phyloP scores from a whole-genome alignment of 92 coral and sea anemone species.

The Plumapathes pennacea region DNA sequence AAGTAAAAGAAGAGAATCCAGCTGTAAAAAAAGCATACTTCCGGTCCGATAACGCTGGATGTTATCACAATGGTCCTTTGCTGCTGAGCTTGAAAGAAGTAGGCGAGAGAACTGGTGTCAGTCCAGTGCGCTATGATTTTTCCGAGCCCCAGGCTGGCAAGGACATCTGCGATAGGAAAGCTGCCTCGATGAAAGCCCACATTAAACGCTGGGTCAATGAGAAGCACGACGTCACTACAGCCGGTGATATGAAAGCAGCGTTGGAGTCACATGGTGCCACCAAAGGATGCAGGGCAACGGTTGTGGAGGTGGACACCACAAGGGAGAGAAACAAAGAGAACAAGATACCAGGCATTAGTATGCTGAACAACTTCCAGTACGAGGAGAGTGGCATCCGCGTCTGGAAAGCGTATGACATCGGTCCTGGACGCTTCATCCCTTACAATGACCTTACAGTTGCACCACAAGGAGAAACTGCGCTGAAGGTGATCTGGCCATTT shows the following conservation, averaged over 20 bases:
- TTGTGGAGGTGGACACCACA: constrained; percentile 22
- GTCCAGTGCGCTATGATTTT: constrained; percentile 32
- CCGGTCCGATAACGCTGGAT: constrained; percentile 48
- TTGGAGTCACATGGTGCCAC: constrained; percentile 43
- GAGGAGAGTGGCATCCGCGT: constrained; percentile 36
- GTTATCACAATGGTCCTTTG: constrained; percentile 47
- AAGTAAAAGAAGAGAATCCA: constrained; percentile 42
- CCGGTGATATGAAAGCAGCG: constrained; percentile 52
- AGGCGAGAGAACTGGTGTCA: constrained; percentile 31
- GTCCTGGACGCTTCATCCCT: constrained; percentile 38
- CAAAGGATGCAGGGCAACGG: constrained; percentile 41
- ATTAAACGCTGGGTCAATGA: constrained; percentile 43
- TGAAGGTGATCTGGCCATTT: too few species aligned
- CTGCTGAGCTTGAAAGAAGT: constrained; percentile 27
- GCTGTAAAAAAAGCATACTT: constrained; percentile 25
- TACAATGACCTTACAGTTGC: constrained; percentile 8
- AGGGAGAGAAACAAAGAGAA: constrained; percentile 21
- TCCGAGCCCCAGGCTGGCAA: constrained; percentile 57
- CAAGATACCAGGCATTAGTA: constrained; percentile 37
- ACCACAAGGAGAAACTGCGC: constrained; percentile 27
- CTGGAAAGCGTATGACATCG: constrained; percentile 39
- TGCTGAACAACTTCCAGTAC: constrained; percentile 34
- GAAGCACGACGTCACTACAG: constrained; percentile 31
- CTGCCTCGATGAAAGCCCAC: constrained; percentile 50
- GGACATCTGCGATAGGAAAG: constrained; percentile 51